Percentiles rank a stretch among this genome's conserved stretches.
These are phyloP conservation scores for Acanthococcus lagerstroemiae DNA, from an alignment of 2,888 invertebrate genomes.

Conservation along the genomic window DNA sequence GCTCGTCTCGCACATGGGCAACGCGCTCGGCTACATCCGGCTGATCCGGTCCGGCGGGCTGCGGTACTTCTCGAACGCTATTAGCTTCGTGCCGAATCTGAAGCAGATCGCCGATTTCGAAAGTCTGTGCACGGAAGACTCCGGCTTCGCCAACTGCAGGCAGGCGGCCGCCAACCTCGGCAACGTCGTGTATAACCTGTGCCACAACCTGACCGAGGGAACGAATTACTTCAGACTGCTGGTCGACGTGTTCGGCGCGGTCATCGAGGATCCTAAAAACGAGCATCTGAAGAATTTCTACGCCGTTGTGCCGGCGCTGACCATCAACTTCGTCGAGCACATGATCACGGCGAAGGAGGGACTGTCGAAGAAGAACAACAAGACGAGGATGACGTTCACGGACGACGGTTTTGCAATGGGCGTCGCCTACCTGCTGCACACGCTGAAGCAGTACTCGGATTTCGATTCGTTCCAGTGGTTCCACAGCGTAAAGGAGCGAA, in stretches of 20 bases:
- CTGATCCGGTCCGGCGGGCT: constrained; percentile 88
- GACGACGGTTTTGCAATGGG: constrained; percentile 97
- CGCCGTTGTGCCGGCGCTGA: constrained; percentile 84
- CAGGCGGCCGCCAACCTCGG: constrained; percentile 63
- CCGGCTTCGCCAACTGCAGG: constrained; percentile 51
- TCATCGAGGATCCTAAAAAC: constrained; percentile 52
- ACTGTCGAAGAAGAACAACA: constrained; percentile 76
- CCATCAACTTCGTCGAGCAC: constrained; percentile 89
- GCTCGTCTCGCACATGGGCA: constrained; percentile 84
- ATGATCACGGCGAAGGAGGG: constrained; percentile 84
- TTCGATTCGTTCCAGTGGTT: constrained; percentile 95
- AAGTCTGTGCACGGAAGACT: constrained; percentile 51
- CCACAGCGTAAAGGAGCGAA: constrained; percentile 67
- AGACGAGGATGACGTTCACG: constrained; percentile 67
- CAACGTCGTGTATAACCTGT: constrained; percentile 63
- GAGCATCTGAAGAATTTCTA: constrained; percentile 72
- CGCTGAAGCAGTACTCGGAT: constrained; percentile 73
- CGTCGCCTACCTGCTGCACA: constrained; percentile 78
- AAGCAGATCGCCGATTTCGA: constrained; percentile 55
- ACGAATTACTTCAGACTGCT: constrained; percentile 82
- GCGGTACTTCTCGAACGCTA: constrained; percentile 82
- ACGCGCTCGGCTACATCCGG: constrained; percentile 91
- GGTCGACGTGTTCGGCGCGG: constrained; percentile 69
- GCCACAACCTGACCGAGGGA: constrained; percentile 74
- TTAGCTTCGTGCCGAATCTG: constrained; percentile 77